Evolutionary conservation across 2,888 invertebrate genomes (phyloP), one percentile per base, ranked within the genome.

Genomic region (Phortica magna): DNA sequence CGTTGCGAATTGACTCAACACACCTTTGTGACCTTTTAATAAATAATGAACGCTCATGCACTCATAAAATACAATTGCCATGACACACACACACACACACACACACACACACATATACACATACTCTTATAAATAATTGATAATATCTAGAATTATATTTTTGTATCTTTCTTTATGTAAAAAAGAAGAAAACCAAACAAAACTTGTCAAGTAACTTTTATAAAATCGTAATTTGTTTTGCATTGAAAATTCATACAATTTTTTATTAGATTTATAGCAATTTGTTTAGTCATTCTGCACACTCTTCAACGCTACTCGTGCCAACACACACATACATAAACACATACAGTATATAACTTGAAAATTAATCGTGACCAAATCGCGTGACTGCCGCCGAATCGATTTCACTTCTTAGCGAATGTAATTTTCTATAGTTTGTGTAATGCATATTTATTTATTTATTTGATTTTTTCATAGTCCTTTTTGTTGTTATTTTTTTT

Each of bases 41-140:
- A 64, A 64, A 31, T 64, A 64, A 64, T 64, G 64, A 64, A 64
- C 48, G 61, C 42, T 42, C 48, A 61, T 53, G 55, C 71, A 72
- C 48, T 87, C 87, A 85, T 88, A 84, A 84, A 88, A 76, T 84
- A 83, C 83, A 85, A 82, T 85, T 82, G 85, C 59, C 84, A 48
- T 48, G 14, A 77, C 79, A 73, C 77, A 59, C 73, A 74, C 77
- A 76, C 75, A 76, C 73, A 75, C 71, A 41, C 17, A 74, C 67
- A 65, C 48, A 75, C 71, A 76, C 73, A 75, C 71, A 41, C 17
- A 74, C 67, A 65, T 41, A 75, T 67, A 22, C 17, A 61, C n/a
- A 17, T 19, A 64, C 74, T 61, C 14, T 3, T 48, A 48, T 48
- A 48, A 48, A 59, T 17, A 59, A 9, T n/a, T 17, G 59, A 17